Conservation (phyloP, 2,797 vertebrate species). For the Chloroceryle inda region DNA sequence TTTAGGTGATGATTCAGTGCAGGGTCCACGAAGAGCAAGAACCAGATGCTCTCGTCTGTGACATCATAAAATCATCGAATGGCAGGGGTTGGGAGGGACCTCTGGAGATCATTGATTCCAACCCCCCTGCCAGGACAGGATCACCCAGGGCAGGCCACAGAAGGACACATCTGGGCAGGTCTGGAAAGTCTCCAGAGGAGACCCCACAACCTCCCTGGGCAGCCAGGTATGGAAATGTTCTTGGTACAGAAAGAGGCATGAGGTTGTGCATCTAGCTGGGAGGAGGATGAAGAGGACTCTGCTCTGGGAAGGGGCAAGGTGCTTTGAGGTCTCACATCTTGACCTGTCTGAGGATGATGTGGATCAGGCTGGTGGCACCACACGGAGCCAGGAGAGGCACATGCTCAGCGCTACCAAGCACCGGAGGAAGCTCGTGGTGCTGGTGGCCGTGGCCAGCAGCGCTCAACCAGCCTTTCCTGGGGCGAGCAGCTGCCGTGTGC, state of each 20-base stretch:
- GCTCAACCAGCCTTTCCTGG: neutral
- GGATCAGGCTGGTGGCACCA: neutral
- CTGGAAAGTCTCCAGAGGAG: no score
- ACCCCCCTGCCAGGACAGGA: no score
- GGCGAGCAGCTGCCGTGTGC: neutral
- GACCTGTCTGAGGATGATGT: fast-evolving
- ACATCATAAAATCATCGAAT: no score
- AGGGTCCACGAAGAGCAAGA: neutral
- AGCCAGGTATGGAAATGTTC: neutral
- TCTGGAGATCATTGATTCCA: no score
- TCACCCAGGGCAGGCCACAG: no score
- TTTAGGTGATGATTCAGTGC: fast-evolving
- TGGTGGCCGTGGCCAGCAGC: neutral
- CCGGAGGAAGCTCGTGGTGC: slow-evolving; percentile 30
- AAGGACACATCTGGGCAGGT: no score
- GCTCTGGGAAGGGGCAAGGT: neutral
- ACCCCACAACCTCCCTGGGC: no score
- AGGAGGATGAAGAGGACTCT: neutral
- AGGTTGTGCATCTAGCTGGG: neutral
- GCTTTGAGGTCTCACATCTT: neutral
- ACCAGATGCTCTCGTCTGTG: neutral
- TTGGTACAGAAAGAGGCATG: fast-evolving
- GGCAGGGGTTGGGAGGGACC: no score
- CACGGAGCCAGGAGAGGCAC: fast-evolving
- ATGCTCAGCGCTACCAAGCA: fast-evolving